Base-by-base conservation (phyloP, 2,888 invertebrate genomes). In the Acleris cristana region DNA sequence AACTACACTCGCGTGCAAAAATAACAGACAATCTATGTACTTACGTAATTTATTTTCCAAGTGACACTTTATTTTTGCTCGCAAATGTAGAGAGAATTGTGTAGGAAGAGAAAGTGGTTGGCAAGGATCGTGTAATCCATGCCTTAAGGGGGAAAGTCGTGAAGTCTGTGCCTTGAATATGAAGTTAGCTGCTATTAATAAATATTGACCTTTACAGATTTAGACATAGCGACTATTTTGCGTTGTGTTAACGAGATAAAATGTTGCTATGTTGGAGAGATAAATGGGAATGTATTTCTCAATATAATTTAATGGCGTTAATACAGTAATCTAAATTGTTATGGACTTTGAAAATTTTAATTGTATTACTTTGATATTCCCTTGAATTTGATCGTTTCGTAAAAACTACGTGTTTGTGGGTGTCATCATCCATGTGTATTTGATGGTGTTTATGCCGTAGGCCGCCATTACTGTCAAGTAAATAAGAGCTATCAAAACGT, bases 41-140 rank as follows among this genome's bases (percentile, higher is more conserved):
- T 14, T 14, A 14, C 14, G 3, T 14, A 3, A 14, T 40, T 40
- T 48, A 48, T 16, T 48, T 18, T 8, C n/a, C 1, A 48, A 48
- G 48, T 18, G 18, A 18, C 48, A 8, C 18, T 18, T 48, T 48
- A 18, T 48, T 48, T 48, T 48, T n/a, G 48, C 48, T 8, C 40
- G 14, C 40, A 10, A 40, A 14, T 40, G 40, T 40, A 40, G 40
- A 14, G 14, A 40, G 40, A 40, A 40, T 40, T 40, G 40, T 40
- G 34, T 34, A 52, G 60, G 30, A 48, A 67, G 62, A 44, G 66
- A 67, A 67, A 67, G 66, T 58, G 56, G 65, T 66, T 66, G 19
- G 53, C 53, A 53, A 58, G 62, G 61, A 61, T 55, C 26, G 60
- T 48, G 58, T 34, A 21, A 18, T 21, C 52, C 34, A 44, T 67